These are phyloP conservation scores for Dendrophyllia cribrosa DNA, from an alignment of 64 coral and sea anemone genomes.

Conservation along the genomic window DNA sequence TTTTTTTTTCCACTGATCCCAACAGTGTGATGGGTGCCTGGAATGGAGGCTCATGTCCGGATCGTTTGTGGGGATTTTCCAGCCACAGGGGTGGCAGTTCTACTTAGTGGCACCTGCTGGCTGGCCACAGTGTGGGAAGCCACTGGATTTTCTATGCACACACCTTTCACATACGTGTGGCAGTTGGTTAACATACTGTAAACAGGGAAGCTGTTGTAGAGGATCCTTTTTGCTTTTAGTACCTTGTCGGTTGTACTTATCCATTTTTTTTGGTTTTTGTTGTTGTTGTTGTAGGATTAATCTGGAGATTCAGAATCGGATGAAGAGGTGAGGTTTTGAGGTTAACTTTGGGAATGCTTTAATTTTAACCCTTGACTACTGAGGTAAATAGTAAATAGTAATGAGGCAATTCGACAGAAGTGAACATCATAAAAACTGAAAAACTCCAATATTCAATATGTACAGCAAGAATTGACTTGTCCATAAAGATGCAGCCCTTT, in stretches of 20 bases:
- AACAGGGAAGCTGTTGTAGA: background rate
- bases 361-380: background rate
- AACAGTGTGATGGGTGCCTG: no score
- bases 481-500: no score
- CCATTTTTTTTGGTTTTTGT: background rate
- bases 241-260: no score
- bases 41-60: no score
- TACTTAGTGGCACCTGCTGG: background rate
- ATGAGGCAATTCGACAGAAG: background rate
- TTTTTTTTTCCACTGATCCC: no score
- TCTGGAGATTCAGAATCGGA: background rate
- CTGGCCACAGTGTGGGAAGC: background rate
- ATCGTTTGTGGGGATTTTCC: no score
- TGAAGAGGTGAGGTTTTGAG: background rate
- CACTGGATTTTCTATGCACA: no score
- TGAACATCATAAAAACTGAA: background rate
- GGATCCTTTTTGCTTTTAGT: background rate
- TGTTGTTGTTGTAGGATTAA: background rate
- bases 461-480: background rate
- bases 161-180: background rate
- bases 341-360: background rate
- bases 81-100: no score
- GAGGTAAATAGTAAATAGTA: background rate
- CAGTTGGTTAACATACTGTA: background rate
- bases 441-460: no score